These are phyloP conservation scores for Odocoileus hemionus DNA, from an alignment of 2,113 vertebrate species.

Conservation along the genomic window DNA sequence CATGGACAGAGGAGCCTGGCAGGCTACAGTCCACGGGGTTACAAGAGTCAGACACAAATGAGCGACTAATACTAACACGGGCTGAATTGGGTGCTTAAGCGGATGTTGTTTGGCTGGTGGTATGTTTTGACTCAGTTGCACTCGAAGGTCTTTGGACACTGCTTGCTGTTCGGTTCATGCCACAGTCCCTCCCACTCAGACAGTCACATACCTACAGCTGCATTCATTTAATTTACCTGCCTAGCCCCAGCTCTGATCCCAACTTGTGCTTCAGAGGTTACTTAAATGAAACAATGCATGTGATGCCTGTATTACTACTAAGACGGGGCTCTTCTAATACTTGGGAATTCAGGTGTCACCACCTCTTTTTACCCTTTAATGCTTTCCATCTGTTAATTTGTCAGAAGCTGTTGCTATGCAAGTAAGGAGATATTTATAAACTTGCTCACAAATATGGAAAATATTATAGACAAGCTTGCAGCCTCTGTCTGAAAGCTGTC, in stretches of 20 bases:
- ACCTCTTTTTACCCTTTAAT: background rate
- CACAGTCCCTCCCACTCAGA: background rate
- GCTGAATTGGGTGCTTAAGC: background rate
- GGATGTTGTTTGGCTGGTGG: background rate
- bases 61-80: background rate
- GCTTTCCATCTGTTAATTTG: background rate
- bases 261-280: background rate
- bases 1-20: background rate
- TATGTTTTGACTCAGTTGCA: background rate
- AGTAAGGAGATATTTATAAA: background rate
- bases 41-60: background rate
- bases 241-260: background rate
- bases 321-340: background rate
- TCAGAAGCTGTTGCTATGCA: background rate
- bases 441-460: background rate
- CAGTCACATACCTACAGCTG: background rate
- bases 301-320: background rate
- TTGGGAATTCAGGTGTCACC: background rate
- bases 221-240: background rate
- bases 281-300: background rate
- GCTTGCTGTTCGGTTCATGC: background rate
- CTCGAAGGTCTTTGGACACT: background rate
- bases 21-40: background rate
- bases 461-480: background rate
- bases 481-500: background rate